phyloP scores from a whole-genome alignment of 2,888 invertebrate species.

The Hedya salicella region DNA sequence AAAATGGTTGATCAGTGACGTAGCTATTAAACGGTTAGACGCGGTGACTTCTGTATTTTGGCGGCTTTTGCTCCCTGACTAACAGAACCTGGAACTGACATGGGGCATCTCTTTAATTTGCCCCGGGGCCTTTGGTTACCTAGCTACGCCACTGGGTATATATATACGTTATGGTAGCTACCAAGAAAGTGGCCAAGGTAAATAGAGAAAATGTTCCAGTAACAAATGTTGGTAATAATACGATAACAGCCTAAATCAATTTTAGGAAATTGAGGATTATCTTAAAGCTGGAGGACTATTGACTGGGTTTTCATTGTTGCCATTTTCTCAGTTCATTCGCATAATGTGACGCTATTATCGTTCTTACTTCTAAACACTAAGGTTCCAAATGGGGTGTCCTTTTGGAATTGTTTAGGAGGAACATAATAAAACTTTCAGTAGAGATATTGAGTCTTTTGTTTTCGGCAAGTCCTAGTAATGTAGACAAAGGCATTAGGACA shows the following conservation, averaged over 20 bases:
- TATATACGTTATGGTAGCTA: too few relatives aligned
- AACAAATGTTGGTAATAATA: too few relatives aligned
- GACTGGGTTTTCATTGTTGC: not conserved
- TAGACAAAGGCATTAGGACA: conserved; percentile 20
- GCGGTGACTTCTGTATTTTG: too few relatives aligned
- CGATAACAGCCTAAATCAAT: conserved; percentile 2
- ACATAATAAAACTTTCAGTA: conserved; percentile 8
- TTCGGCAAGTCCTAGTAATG: conserved; percentile 15
- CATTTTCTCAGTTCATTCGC: not conserved
- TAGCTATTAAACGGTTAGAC: too few relatives aligned
- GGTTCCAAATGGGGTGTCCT: not conserved
- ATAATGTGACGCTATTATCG: not conserved
- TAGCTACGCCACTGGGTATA: too few relatives aligned
- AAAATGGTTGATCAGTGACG: too few relatives aligned
- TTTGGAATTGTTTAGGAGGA: conserved; percentile 6
- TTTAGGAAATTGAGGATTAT: conserved; percentile 1
- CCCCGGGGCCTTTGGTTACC: too few relatives aligned
- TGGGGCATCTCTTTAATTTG: too few relatives aligned
- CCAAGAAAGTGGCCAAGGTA: too few relatives aligned
- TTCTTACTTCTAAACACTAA: not conserved
- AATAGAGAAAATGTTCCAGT: too few relatives aligned
- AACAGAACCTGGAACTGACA: too few relatives aligned
- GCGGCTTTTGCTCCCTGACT: too few relatives aligned
- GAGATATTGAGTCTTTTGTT: conserved; percentile 20
- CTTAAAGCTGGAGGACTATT: not conserved